Percentiles rank a stretch among this genome's conserved stretches.
Conservation (phyloP, 2,888 invertebrate species). For the Blastobasis adustella region DNA sequence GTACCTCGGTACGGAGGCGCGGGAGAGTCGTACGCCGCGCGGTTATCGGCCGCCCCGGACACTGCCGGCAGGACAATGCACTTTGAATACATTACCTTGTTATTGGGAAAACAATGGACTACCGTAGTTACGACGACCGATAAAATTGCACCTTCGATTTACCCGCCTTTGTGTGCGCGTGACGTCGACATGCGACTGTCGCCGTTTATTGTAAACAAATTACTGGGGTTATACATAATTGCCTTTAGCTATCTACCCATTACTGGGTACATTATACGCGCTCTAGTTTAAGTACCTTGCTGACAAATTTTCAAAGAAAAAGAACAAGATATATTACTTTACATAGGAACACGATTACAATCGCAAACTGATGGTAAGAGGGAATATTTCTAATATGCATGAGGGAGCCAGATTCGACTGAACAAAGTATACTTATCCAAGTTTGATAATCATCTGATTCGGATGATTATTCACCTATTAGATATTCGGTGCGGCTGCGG, state of each 20-base stretch:
- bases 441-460: not conserved
- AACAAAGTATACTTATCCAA: too few species aligned
- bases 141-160: conserved; percentile 23
- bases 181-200: conserved; percentile 14
- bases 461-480: conserved; percentile 29
- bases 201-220: not conserved
- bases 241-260: too few species aligned
- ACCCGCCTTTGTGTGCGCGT: conserved; percentile 12
- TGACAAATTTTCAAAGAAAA: too few species aligned
- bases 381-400: too few species aligned
- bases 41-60: conserved; percentile 33
- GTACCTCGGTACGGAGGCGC: too few species aligned
- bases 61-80: conserved; percentile 41
- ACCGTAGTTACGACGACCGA: conserved; percentile 31
- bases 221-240: too few species aligned
- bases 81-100: conserved; percentile 42
- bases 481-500: conserved; percentile 52
- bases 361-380: too few species aligned
- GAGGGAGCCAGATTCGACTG: too few species aligned
- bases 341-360: too few species aligned
- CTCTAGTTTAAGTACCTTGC: too few species aligned
- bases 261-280: too few species aligned
- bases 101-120: conserved; percentile 42
- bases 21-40: conserved; percentile 5
- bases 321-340: too few species aligned